These are phyloP conservation scores for Agonum fuliginosum DNA, from an alignment of 2,888 invertebrate species.

Conservation along the genomic window DNA sequence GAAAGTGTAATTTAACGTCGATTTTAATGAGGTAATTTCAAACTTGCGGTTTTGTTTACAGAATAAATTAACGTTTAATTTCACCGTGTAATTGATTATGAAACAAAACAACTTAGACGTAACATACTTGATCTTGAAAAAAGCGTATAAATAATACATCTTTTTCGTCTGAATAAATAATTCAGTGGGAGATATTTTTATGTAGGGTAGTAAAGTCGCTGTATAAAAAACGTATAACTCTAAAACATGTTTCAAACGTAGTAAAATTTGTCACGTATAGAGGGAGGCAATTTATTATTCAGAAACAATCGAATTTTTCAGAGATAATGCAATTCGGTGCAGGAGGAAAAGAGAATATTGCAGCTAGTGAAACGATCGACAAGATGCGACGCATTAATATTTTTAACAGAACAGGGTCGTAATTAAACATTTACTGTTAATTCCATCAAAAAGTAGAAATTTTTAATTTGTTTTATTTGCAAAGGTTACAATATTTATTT, in stretches of 20 bases:
- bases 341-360: slow-evolving; percentile 2
- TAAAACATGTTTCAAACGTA: background rate
- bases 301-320: slow-evolving; percentile 30
- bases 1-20: slow-evolving; percentile 47
- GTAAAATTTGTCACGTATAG: background rate
- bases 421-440: background rate
- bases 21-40: slow-evolving; percentile 50
- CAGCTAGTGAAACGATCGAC: background rate
- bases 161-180: background rate
- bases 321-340: slow-evolving; percentile 2
- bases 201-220: background rate
- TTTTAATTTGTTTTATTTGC: too few species aligned
- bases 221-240: slow-evolving; percentile 5
- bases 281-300: slow-evolving; percentile 34
- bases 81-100: slow-evolving; percentile 29
- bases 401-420: background rate
- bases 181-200: slow-evolving; percentile 21
- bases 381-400: slow-evolving; percentile 4
- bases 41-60: slow-evolving; percentile 32
- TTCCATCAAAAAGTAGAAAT: too few species aligned
- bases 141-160: slow-evolving; percentile 16
- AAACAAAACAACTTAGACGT: slow-evolving; percentile 31
- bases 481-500: slow-evolving; percentile 11
- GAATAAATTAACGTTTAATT: slow-evolving; percentile 50
- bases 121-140: slow-evolving; percentile 24